phyloP scores from a whole-genome alignment of 1,140 invertebrate genomes.

The Ctenoplectra terminalis region DNA sequence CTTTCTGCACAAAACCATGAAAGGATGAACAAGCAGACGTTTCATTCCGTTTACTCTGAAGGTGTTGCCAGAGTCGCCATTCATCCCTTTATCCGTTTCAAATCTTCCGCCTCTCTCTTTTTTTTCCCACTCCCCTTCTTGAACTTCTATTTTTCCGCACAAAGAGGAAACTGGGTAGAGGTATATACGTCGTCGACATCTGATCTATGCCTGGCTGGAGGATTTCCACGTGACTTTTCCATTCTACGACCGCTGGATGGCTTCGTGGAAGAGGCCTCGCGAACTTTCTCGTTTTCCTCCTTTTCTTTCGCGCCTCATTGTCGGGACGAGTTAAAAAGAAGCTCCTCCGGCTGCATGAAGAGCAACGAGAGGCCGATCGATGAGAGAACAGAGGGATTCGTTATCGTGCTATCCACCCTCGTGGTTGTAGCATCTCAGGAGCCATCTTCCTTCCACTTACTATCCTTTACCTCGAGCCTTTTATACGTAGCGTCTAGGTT shows the following conservation, averaged over 20 bases:
- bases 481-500: background rate
- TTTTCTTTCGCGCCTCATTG: conserved; percentile 41
- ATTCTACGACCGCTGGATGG: background rate
- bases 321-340: conserved; percentile 50
- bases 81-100: conserved; percentile 1
- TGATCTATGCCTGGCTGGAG: conserved; percentile 6
- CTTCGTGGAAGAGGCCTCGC: conserved; percentile 1
- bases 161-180: conserved; percentile 2
- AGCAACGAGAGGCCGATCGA: conserved; percentile 41
- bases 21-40: background rate
- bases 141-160: background rate
- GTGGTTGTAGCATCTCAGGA: background rate
- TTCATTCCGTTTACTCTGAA: background rate
- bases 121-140: background rate
- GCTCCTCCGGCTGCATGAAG: conserved; percentile 19
- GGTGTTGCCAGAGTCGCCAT: background rate
- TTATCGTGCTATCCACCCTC: conserved; percentile 23
- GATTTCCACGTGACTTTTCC: conserved; percentile 36
- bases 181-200: background rate
- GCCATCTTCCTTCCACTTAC: too few relatives aligned
- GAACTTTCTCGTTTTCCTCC: conserved; percentile 4
- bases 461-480: too few relatives aligned
- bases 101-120: too few relatives aligned
- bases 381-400: conserved; percentile 46
- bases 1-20: background rate